Percentiles rank a stretch among this genome's conserved stretches.
These are phyloP conservation scores for Xanthia icteritia DNA, from an alignment of 2,888 invertebrate genomes.

Conservation along the genomic window DNA sequence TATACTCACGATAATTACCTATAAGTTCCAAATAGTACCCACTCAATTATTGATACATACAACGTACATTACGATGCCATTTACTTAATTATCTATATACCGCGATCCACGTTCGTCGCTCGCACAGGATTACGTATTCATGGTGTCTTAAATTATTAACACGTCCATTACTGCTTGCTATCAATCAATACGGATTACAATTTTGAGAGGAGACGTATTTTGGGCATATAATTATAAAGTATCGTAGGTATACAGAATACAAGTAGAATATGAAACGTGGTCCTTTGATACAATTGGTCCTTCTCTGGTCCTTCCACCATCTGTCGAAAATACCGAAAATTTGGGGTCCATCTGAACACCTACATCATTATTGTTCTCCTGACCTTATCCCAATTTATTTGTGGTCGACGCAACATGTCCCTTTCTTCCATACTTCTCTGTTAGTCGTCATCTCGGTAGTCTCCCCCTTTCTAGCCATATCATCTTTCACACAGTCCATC, in stretches of 20 bases:
- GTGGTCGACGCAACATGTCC: too few relatives aligned
- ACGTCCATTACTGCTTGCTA: constrained; percentile 56
- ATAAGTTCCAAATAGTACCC: not conserved
- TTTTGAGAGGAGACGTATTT: constrained; percentile 36
- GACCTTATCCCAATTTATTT: too few relatives aligned
- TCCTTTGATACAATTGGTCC: not conserved
- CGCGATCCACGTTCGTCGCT: constrained; percentile 50
- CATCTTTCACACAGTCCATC: too few relatives aligned
- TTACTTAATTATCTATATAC: constrained; percentile 63
- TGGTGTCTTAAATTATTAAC: constrained; percentile 70
- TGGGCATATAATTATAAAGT: not conserved
- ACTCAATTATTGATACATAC: constrained; percentile 38
- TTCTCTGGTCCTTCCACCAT: not conserved
- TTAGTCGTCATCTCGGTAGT: too few relatives aligned
- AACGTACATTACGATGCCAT: constrained; percentile 37
- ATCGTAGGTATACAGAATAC: not conserved
- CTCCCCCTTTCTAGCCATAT: too few relatives aligned
- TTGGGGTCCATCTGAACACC: constrained; percentile 17
- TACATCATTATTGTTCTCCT: not conserved
- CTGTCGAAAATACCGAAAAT: not conserved
- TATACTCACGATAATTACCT: not conserved
- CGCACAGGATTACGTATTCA: constrained; percentile 69
- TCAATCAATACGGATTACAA: constrained; percentile 64
- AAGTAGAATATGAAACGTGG: not conserved
- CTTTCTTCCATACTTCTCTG: too few relatives aligned